Base-by-base conservation (phyloP, 2,113 vertebrate species). In the Hystrix cristata region DNA sequence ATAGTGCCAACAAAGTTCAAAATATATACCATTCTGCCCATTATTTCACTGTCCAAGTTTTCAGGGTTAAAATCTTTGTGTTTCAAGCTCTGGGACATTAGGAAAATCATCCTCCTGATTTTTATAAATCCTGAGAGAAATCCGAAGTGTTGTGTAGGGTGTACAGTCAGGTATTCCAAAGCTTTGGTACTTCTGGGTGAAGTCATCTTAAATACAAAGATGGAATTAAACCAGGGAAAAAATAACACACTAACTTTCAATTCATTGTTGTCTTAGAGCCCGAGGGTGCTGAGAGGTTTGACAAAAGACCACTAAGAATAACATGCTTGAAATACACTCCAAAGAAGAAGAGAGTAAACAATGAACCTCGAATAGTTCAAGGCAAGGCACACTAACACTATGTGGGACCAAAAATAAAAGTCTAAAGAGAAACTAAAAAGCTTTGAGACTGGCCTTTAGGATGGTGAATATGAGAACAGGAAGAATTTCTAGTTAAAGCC, bases 391-490 rank as follows among this genome's bases (percentile, higher is more conserved):
- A 94, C 92, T 82, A 91, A 95, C 85, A 71, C 85, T 93, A 62
- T 93, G 86, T 43, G 65, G 87, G 87, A 94, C 79, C 88, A 96
- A 97, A 96, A 96, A 96, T 97, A 95, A 98, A 98, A 98, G 81
- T 96, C 93, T 90, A 94, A 97, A 98, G 92, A 93, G 93, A 96
- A 96, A 94, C 55, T 81, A 80, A 94, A 98, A 98, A 67, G 96
- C 97, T 97, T 98, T 98, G 95, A 97, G 95, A 95, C n/a, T 93
- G 94, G 95, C 97, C 96, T 98, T 97, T 96, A 94, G 94, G 92
- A 53, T 95, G 59, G 95, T 93, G 81, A 81, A 90, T 97, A 96
- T 94, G 95, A 97, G 95, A 96, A 93, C 67, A 84, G 71, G 76
- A 92, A 95, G 94, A 84, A 97, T 97, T 95, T 96, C 95, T 90